phyloP scores from a whole-genome alignment of 2,888 invertebrate species.

The Chrysolina oricalcia region DNA sequence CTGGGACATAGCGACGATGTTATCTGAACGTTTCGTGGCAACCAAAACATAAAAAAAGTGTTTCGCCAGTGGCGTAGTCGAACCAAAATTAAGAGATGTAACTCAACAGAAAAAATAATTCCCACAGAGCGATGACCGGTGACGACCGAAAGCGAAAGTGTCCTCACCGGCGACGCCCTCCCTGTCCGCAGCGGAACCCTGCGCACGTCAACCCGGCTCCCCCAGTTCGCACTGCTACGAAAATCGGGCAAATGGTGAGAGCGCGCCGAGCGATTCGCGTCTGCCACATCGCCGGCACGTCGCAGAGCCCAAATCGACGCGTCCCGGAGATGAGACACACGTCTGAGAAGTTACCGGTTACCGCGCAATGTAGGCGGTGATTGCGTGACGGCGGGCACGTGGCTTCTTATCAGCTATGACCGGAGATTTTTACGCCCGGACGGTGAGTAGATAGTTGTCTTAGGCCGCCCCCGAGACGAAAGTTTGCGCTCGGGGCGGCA shows the following conservation, averaged over 20 bases:
- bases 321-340: conserved; percentile 9
- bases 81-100: too few species aligned
- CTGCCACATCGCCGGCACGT: conserved; percentile 35
- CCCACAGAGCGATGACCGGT: neutral
- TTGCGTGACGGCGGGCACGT: neutral
- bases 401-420: conserved; percentile 60
- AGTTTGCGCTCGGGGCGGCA: too few species aligned
- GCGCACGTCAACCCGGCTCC: conserved; percentile 31
- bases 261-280: conserved; percentile 36
- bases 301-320: neutral
- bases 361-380: conserved; percentile 53
- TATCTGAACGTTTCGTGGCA: too few species aligned
- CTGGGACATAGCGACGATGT: too few species aligned
- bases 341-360: conserved; percentile 30
- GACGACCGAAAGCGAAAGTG: conserved; percentile 6
- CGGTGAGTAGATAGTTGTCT: conserved; percentile 59
- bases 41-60: too few species aligned
- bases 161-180: neutral
- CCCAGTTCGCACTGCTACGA: conserved; percentile 56
- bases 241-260: conserved; percentile 51
- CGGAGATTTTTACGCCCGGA: conserved; percentile 67
- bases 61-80: too few species aligned
- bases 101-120: too few species aligned
- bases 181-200: conserved; percentile 24
- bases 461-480: neutral